Percentiles rank a stretch among this genome's conserved stretches.
Conservation (phyloP, 2,888 invertebrate genomes). For the Aspidiotus rigidus region DNA sequence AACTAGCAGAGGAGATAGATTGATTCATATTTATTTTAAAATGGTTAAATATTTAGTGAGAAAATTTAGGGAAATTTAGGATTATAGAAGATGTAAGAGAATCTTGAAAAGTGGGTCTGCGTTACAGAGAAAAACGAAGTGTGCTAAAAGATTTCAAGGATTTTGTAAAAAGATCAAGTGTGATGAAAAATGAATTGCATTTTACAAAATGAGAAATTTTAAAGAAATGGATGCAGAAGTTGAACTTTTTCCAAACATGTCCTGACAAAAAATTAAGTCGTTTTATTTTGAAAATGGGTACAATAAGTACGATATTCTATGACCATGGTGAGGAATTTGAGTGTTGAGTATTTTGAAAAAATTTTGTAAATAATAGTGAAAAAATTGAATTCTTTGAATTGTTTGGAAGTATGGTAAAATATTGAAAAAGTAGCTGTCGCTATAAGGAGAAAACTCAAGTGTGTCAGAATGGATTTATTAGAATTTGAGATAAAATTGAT, state of each 20-base stretch:
- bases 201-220: slow-evolving; percentile 11
- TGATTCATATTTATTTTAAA: no score
- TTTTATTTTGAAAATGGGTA: slow-evolving; percentile 14
- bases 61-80: slow-evolving; percentile 7
- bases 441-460: background rate
- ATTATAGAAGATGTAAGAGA: slow-evolving; percentile 8
- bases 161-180: slow-evolving; percentile 3
- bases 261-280: slow-evolving; percentile 6
- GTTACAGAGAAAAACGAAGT: background rate
- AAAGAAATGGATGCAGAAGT: slow-evolving; percentile 5
- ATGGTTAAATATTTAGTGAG: background rate
- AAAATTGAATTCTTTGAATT: slow-evolving; percentile 1
- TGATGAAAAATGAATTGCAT: slow-evolving; percentile 8
- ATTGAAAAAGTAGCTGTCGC: slow-evolving; percentile 5
- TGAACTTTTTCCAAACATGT: slow-evolving; percentile 5
- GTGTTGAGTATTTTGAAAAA: slow-evolving; percentile 5
- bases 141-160: slow-evolving; percentile 11
- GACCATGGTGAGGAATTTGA: slow-evolving; percentile 1
- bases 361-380: slow-evolving; percentile 8
- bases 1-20: no score
- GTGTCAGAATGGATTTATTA: background rate
- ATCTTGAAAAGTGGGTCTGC: slow-evolving; percentile 11
- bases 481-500: background rate
- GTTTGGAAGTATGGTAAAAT: slow-evolving; percentile 3
- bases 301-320: background rate